These are phyloP conservation scores for Heliconius eleuchia DNA, from an alignment of 1,140 invertebrate genomes.

Conservation along the genomic window DNA sequence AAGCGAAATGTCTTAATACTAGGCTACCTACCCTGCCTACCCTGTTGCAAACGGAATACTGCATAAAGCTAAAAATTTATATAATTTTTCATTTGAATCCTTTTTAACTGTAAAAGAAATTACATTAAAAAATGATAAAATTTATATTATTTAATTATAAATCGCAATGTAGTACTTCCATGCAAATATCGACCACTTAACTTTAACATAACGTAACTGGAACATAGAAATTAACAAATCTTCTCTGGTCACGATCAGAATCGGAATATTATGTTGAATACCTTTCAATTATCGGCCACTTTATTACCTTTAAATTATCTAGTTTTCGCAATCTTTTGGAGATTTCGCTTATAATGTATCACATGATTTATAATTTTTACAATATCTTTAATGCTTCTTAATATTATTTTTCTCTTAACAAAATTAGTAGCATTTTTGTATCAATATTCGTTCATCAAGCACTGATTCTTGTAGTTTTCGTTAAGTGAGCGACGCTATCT, in stretches of 20 bases:
- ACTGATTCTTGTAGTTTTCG: too few relatives aligned
- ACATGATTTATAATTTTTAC: background rate
- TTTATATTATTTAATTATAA: background rate
- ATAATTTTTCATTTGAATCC: too few relatives aligned
- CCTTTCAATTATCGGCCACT: constrained; percentile 26
- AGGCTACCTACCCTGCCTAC: too few relatives aligned
- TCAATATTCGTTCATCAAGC: background rate
- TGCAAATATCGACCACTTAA: background rate
- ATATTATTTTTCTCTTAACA: too few relatives aligned
- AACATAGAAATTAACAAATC: constrained; percentile 31
- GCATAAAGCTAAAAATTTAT: too few relatives aligned
- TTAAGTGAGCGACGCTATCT: too few relatives aligned
- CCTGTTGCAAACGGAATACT: too few relatives aligned
- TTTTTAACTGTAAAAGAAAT: too few relatives aligned
- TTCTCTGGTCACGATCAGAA: constrained; percentile 36
- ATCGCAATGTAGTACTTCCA: background rate
- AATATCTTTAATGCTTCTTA: too few relatives aligned
- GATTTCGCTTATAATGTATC: background rate
- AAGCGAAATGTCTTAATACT: too few relatives aligned
- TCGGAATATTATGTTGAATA: constrained; percentile 32
- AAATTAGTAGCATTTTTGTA: background rate
- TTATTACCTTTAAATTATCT: constrained; percentile 8
- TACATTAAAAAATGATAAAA: background rate
- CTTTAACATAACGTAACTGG: constrained; percentile 17
- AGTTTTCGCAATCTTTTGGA: constrained; percentile 21